Conservation (phyloP, 2,797 vertebrate species). For the Pogonophryne albipinna region DNA sequence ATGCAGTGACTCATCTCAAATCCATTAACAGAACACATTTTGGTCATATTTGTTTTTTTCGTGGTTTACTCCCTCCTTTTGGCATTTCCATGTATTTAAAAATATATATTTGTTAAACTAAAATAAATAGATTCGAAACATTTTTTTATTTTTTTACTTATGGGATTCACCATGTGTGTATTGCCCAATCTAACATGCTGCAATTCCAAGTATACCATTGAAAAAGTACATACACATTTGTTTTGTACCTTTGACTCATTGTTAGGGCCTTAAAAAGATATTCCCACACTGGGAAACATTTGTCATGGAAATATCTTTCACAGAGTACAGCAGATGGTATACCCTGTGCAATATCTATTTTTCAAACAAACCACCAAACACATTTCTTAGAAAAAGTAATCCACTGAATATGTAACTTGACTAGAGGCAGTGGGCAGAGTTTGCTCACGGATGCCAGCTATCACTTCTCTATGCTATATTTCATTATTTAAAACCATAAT, state of each 20-base stretch:
- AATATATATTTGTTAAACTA: not conserved
- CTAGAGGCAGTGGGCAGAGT: not conserved
- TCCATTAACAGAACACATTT: slow-evolving; percentile 37
- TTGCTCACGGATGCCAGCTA: not conserved
- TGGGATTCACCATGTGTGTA: slow-evolving; percentile 6
- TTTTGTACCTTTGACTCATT: slow-evolving; percentile 2
- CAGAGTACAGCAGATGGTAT: slow-evolving; percentile 23
- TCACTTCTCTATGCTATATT: not conserved
- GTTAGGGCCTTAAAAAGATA: slow-evolving; percentile 4
- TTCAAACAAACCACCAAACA: slow-evolving; percentile 2
- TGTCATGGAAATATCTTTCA: slow-evolving; percentile 20
- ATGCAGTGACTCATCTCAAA: slow-evolving; percentile 43
- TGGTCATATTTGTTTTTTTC: slow-evolving; percentile 24
- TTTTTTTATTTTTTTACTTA: not conserved
- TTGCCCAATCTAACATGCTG: not conserved
- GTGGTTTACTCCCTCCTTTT: slow-evolving; percentile 13
- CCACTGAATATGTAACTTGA: not conserved
- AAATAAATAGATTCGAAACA: slow-evolving; percentile 15
- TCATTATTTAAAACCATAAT: not conserved
- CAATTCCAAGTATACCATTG: not conserved
- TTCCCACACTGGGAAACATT: slow-evolving; percentile 2
- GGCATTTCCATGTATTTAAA: not conserved
- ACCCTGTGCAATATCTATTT: not conserved
- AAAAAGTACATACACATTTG: not conserved
- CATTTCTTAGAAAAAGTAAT: slow-evolving; percentile 3